A percentile compares a stretch with the other conserved stretches of the same genome.
These are phyloP conservation scores for Neopelma chrysocephalum DNA, from an alignment of 2,797 vertebrate species.

Conservation along the genomic window DNA sequence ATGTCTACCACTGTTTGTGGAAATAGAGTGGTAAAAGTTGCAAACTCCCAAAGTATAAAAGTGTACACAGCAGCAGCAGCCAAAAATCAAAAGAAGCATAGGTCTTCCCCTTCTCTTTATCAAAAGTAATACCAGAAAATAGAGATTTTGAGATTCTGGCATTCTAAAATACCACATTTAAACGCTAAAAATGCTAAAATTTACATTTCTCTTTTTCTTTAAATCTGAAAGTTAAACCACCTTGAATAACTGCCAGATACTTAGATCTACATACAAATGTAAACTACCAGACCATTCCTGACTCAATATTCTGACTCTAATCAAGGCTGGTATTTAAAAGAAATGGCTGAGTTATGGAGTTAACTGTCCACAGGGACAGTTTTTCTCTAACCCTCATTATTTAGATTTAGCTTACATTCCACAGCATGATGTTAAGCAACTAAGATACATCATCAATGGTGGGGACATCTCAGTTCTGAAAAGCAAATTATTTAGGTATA, in stretches of 20 bases:
- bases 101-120: background rate
- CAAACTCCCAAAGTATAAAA: background rate
- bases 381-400: constrained; percentile 12
- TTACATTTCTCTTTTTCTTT: background rate
- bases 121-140: background rate
- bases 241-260: background rate
- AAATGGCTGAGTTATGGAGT: constrained; percentile 11
- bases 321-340: constrained; percentile 25
- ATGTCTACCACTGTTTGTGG: background rate
- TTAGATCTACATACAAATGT: background rate
- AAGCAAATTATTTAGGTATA: background rate
- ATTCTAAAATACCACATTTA: background rate
- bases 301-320: background rate
- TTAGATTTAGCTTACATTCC: constrained; percentile 38
- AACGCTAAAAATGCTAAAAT: background rate
- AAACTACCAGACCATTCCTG: background rate
- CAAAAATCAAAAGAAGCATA: background rate
- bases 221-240: background rate
- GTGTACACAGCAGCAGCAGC: background rate
- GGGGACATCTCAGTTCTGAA: constrained; percentile 1
- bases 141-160: background rate
- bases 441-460: background rate
- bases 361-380: background rate
- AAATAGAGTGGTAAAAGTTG: background rate
- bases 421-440: constrained; percentile 39